Evolutionary conservation across 1,140 invertebrate species (phyloP), one percentile per base, ranked within the genome.

Genomic region (Zaprionus taronus): DNA sequence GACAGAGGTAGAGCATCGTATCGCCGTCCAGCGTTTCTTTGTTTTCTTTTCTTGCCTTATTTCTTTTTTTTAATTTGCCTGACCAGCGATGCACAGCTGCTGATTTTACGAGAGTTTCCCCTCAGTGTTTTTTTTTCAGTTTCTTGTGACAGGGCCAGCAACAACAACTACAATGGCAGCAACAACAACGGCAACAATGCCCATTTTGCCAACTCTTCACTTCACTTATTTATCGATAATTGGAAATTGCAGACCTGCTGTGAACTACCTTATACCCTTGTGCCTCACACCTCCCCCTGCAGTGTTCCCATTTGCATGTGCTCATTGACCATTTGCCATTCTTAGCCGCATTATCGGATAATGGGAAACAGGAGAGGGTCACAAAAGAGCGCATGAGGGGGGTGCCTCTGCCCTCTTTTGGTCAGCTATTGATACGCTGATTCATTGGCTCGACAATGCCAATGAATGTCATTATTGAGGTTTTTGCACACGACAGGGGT

Each of bases 141-240:
- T 80, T 80, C 68, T 79, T 87, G 55, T 67, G 72, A 64, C 41
- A 28, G 53, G 38, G 26, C 11, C 34, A 24, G 20, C 34, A 31
- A 17, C 55, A 47, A 36, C 44, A 61, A 51, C 6, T 34, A 34
- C 2, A 34, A 34, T 34, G 17, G 12, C 17, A 56, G 41, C 22
- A 34, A 14, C n/a, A 31, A 34, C 24, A 11, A 15, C 14, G 9
- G 20, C 26, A 36, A 74, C 66, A 75, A 51, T 63, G 67, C 17
- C 26, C 75, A 80, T 64, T 80, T 80, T 72, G 60, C 65, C 80
- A 83, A 51, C 83, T 83, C 78, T 83, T 81, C 71, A 81, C 71
- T 86, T 87, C 74, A 79, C 68, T 83, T 87, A 78, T 87, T 87
- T 80, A 89, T 83, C 80, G 84, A 89, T 89, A 87, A 89, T 87